Evolutionary conservation across 2,888 invertebrate genomes (phyloP), one percentile per base, ranked within the genome.

Genomic region (Leptopilina syphax): DNA sequence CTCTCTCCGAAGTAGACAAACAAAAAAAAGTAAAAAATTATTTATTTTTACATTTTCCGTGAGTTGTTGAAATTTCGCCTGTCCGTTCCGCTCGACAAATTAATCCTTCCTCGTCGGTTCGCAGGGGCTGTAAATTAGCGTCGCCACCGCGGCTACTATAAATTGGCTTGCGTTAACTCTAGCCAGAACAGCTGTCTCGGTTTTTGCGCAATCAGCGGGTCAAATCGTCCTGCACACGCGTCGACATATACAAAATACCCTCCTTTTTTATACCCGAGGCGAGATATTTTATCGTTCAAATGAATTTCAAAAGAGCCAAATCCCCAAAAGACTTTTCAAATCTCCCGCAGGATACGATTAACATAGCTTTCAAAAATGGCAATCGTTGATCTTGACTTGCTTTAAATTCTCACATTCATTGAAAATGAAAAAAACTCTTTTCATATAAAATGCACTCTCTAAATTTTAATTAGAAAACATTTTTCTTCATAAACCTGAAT

Each of bases 161-260:
- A 88, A 88, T 88, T 88, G 87, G 84, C 84, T 81, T 83, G 83
- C 85, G 87, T 86, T 87, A 87, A 87, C 85, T 85, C 79, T 80
- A 81, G 77, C 76, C 76, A 77, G 82, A 86, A 85, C 84, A 84
- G 84, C 84, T 83, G 85, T 82, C 81, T 80, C 60, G 80, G 81
- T 86, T 86, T 86, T 86, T 86, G 84, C 83, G 79, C 85, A 85
- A 86, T 86, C 86, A 85, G 84, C 85, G 81, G 80, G 80, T 73
- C 81, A 84, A 84, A 86, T 85, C 83, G 82, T 83, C 76, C 80
- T 73, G 76, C 81, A 79, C 81, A 80, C 84, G 81, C 82, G 83
- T 80, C 78, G 82, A 82, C 79, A 77, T 82, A 79, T 78, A 50
- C 50, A 50, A 50, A 50, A 50, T 50, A 50, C 60, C n/a, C 68